A percentile compares a stretch with the other conserved stretches of the same genome.
These are phyloP conservation scores for Caenorhabditis japonica DNA, from an alignment of 2,888 invertebrate species.

Conservation along the genomic window DNA sequence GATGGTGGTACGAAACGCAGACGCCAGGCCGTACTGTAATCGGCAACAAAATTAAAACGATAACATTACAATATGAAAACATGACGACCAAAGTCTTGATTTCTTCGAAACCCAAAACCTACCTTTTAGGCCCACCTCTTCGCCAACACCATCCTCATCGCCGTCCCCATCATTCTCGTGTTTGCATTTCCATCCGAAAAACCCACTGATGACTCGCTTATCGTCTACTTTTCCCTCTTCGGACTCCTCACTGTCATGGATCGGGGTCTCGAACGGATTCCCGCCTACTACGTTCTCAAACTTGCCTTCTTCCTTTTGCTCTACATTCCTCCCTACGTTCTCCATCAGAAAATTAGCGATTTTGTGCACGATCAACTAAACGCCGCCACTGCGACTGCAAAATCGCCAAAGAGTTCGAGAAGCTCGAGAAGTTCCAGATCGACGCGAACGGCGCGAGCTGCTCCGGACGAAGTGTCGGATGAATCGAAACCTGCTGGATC, in stretches of 20 bases:
- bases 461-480: no score
- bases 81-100: not conserved
- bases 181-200: conserved; percentile 52
- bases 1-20: no score
- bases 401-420: not conserved
- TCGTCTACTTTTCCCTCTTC: conserved; percentile 53
- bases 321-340: conserved; percentile 50
- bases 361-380: conserved; percentile 22
- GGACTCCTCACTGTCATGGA: conserved; percentile 48
- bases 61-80: no score
- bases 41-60: no score
- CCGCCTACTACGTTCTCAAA: conserved; percentile 54
- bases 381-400: no score
- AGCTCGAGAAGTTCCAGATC: no score
- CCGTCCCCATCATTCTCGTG: conserved; percentile 42
- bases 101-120: not conserved
- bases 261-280: conserved; percentile 47
- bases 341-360: conserved; percentile 22
- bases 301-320: conserved; percentile 50
- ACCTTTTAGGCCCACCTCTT: conserved; percentile 42
- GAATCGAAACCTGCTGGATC: no score
- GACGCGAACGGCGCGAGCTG: no score
- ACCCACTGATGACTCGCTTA: conserved; percentile 48
- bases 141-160: conserved; percentile 50
- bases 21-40: no score